Base-by-base conservation (phyloP, 2,888 invertebrate genomes). In the Craniophora ligustri region DNA sequence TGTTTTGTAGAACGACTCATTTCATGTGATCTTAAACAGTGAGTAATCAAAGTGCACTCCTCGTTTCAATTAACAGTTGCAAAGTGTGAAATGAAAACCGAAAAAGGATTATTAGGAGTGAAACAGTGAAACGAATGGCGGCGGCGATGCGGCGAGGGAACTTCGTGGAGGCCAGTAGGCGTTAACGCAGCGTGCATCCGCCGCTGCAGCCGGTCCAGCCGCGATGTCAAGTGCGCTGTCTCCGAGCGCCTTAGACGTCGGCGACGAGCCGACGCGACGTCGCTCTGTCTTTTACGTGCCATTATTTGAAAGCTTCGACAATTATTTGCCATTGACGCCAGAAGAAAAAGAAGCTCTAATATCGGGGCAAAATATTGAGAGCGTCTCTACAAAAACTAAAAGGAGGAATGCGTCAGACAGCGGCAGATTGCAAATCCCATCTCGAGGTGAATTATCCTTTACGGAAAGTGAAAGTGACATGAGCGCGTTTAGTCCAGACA, bases 231-330 rank as follows among this genome's bases (percentile, higher is more conserved):
- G 86, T 75, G 77, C 86, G 58, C 78, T 86, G 76, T 85, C 89
- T 57, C 84, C 88, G 53, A 85, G 83, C 76, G 75, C 79, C 66
- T 76, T 85, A 70, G 77, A 79, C 85, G 79, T 77, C 79, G 87
- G 82, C 79, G 94, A 94, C 76, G 95, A 95, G 46, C 88, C 92
- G 66, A 82, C 93, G 62, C 92, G 95, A 41, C 94, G 96, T 57
- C 94, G 96, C 62, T 96, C 96, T 40, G 96, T 96, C 67, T 96
- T 96, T 87, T 96, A 96, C 88, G 96, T 96, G 66, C 95, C 96
- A 67, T 89, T 96, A 70, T 95, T 95, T 56, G 94, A 95, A 67
- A 95, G 94, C 73, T 94, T 94, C 70, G 93, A 92, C 45, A 94
- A 94, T 79, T 94, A 94, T 76, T 88, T 94, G 39, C 95, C 94